These are phyloP conservation scores for Bradypodion ventrale DNA, from an alignment of 2,797 vertebrate genomes.

Conservation along the genomic window DNA sequence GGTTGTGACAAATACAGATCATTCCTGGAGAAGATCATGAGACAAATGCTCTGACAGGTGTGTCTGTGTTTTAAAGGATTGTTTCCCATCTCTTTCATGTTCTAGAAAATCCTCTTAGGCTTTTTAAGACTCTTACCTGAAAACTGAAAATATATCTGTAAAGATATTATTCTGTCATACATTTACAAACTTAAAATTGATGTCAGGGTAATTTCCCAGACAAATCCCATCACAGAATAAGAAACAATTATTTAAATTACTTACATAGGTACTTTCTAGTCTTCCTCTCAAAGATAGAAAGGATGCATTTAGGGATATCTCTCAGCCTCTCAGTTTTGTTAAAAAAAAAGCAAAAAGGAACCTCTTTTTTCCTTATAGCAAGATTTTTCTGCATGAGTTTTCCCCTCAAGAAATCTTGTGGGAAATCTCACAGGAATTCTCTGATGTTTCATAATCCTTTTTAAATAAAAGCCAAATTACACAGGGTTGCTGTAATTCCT, in stretches of 20 bases:
- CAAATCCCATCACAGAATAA: background rate
- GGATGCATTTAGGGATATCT: too few relatives aligned
- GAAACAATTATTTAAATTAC: constrained; percentile 11
- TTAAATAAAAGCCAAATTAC: too few relatives aligned
- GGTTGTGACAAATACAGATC: constrained; percentile 28
- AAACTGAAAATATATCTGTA: constrained; percentile 42
- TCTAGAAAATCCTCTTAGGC: constrained; percentile 44
- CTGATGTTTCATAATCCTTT: too few relatives aligned
- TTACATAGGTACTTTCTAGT: background rate
- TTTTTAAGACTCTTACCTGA: constrained; percentile 21
- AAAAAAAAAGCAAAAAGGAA: too few relatives aligned
- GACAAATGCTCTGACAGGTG: constrained; percentile 23
- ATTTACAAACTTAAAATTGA: constrained; percentile 12
- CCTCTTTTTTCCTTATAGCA: too few relatives aligned
- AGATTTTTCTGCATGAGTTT: too few relatives aligned
- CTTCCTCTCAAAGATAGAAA: constrained; percentile 3
- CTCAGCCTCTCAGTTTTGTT: too few relatives aligned
- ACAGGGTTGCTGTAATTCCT: too few relatives aligned
- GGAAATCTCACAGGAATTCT: too few relatives aligned
- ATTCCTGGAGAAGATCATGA: constrained; percentile 52
- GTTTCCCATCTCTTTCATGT: constrained; percentile 44
- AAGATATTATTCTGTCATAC: constrained; percentile 49
- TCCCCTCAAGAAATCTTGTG: too few relatives aligned
- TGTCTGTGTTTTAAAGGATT: constrained; percentile 5
- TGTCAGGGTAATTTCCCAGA: constrained; percentile 19